Evolutionary conservation across 2,797 vertebrate genomes (phyloP), one percentile per base, ranked within the genome.

Genomic region (Selene dorsalis): DNA sequence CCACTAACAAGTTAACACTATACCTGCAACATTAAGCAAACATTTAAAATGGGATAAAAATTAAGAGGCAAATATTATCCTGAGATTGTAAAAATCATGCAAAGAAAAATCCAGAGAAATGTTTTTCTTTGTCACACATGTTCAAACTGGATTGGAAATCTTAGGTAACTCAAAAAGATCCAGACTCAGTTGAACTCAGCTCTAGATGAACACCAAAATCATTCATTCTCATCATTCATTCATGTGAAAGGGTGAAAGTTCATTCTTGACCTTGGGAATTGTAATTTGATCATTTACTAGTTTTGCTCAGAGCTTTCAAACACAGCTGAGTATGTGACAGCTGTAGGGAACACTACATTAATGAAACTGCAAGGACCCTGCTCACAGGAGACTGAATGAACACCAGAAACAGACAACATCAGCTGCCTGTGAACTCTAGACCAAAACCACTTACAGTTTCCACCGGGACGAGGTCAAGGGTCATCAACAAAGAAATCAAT

Each of bases 251-350:
- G 28, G 28, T 20, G 55, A 32, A 57, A 58, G 56, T 35, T n/a
- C 18, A 58, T 58, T 58, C 18, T 58, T 58, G 30, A 58, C 4
- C 60, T 58, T 58, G 18, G 30, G 30, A 35, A 58, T 58, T 35
- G 11, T n/a, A 58, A 58, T 35, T 58, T 58, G 56, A 58, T 38
- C 38, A 62, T 48, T 48, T 48, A 20, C 45, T 48, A 35, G 26
- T 32, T 32, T 58, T 32, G 17, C 18, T 18, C 56, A 20, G 28
- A 58, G 56, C 56, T 32, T 58, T 32, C 1, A 58, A 32, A 30
- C 30, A 32, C 56, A 58, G 18, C 56, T 58, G 32, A 57, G 28
- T 32, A 32, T 28, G 26, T 28, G 20, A 30, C 53, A 58, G 56
- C 30, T 20, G 30, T 56, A 18, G 55, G 8, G 17, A 56, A 56